A percentile compares a stretch with the other conserved stretches of the same genome.
Conservation (phyloP, 2,888 invertebrate genomes). For the Cephalotes varians region DNA sequence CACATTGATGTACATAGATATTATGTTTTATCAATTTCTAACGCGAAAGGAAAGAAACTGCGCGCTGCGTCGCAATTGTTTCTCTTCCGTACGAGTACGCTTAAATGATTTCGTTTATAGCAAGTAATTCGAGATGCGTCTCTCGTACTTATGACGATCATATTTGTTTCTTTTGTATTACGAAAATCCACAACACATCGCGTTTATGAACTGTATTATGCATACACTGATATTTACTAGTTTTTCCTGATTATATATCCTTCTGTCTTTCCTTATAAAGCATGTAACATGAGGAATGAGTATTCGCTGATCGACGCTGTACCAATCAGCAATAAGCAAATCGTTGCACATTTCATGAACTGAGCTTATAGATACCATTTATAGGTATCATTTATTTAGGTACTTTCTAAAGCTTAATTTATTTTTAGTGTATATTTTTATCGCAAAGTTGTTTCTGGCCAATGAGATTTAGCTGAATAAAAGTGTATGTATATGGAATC, state of each 20-base stretch:
- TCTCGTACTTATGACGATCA: background rate
- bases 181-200: background rate
- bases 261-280: background rate
- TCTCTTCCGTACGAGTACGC: background rate
- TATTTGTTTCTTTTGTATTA: background rate
- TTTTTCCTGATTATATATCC: background rate
- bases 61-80: background rate
- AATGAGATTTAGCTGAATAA: background rate
- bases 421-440: background rate
- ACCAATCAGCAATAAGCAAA: background rate
- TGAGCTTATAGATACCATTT: background rate
- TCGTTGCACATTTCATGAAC: background rate
- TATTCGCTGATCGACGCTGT: background rate
- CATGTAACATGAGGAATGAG: background rate
- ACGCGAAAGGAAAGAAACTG: constrained; percentile 1
- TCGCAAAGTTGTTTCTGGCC: background rate
- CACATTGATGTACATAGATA: constrained; percentile 61
- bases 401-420: background rate
- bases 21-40: constrained; percentile 43
- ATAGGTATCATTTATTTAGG: background rate
- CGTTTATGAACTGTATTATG: constrained; percentile 11
- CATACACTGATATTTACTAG: background rate
- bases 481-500: background rate
- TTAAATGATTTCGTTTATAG: constrained; percentile 1
- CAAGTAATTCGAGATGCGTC: constrained; percentile 4